Base-by-base conservation (phyloP, 2,888 invertebrate species). In the Xestia ashworthii region DNA sequence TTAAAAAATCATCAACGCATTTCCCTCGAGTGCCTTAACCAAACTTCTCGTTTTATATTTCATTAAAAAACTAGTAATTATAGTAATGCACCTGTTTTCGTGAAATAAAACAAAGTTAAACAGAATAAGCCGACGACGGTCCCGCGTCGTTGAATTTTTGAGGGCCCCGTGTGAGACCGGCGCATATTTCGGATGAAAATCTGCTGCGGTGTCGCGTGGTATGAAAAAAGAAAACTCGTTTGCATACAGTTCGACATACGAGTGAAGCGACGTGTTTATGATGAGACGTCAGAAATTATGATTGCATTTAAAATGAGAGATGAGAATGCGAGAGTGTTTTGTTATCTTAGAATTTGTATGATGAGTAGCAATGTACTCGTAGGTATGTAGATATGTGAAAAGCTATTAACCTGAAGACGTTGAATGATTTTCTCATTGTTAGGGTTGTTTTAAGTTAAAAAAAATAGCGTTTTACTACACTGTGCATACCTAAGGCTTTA, bases 131-230 rank as follows among this genome's bases (percentile, higher is more conserved):
- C 86, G 71, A 87, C 87, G 82, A 82, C 86, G 78, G 88, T 87
- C 87, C 89, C 90, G 90, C 90, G 88, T 92, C 93, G 95, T 92
- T 94, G 95, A 95, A 95, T 95, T 95, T 95, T 95, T 94, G 95
- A 95, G 95, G 83, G 93, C 91, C 89, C 89, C 93, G 91, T 93
- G 91, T 93, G 94, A 94, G 93, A 90, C 93, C 87, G 87, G 89
- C 89, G 92, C 92, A 92, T 93, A 93, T 95, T 95, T 93, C 89
- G 92, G 92, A 93, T 94, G 93, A 93, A 94, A 94, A 93, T 92
- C 91, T 92, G 92, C 91, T 89, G 89, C 89, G 88, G 90, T 90
- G 93, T 91, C 90, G 90, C 90, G 93, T 91, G 90, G 92, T 90
- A 88, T 87, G 91, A 91, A 94, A 95, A 95, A 95, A 93, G 90